Evolutionary conservation across 2,113 vertebrate species (phyloP), one percentile per base, ranked within the genome.

Genomic region (Stomatorhinus ivindoensis): DNA sequence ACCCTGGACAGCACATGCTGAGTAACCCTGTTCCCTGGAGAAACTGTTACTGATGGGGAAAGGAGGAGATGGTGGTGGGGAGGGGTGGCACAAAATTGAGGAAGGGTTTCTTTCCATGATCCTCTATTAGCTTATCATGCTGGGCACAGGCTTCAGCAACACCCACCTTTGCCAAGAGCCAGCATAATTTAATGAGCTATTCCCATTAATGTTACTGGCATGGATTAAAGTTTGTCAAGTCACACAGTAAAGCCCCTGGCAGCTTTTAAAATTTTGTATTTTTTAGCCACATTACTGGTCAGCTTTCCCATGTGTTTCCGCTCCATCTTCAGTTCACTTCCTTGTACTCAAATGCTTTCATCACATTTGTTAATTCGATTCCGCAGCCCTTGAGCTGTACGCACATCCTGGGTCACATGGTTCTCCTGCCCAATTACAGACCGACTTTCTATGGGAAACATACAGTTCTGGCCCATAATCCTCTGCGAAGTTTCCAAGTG

Each of bases 391-490:
- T 97, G 97, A 94, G 97, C 94, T 94, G 97, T 96, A 10, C 95
- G 97, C 92, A 96, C 93, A 3, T 98, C 97, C 4, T 97, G 96
- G 92, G 96, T 96, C 94, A 99, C 95, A 65, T 99, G 97, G 91
- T 99, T 99, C 94, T 98, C 98, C 65, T 97, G 96, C 92, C 95
- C 94, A 92, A 95, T 93, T 89, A 95, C 95, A 48, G 88, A 88
- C 83, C 92, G 93, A 92, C 92, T 94, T 93, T 98, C 97, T 85
- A 96, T 93, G 84, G 97, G 95, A 90, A 97, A 97, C 94, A 98
- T 95, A 93, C 98, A 99, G 95, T 99, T 99, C 94, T 98, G 98
- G 90, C 97, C 96, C 92, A 98, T 92, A 92, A 96, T 94, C 94
- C 95, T 95, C 88, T 97, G 97, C 83, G 95, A 94, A 89, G 93